Percentiles rank a stretch among this genome's conserved stretches.
phyloP scores from a whole-genome alignment of 2,888 invertebrate species.

The Erebia ligea region DNA sequence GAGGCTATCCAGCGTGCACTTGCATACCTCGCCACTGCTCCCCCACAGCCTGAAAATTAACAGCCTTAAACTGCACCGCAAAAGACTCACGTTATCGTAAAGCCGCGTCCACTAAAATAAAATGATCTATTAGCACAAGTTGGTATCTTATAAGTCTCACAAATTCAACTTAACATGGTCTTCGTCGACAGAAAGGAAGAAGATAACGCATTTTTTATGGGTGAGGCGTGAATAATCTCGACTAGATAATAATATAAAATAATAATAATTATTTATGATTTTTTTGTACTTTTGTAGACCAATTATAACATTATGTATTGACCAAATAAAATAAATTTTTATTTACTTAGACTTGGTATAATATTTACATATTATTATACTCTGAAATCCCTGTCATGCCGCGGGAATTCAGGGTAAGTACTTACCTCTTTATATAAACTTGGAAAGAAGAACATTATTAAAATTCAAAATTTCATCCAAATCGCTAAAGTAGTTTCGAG shows the following conservation, averaged over 20 bases:
- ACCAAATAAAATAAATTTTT: conserved; percentile 18
- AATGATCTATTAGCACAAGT: background rate
- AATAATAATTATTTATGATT: conserved; percentile 15
- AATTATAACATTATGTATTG: conserved; percentile 30
- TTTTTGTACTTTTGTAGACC: conserved; percentile 40
- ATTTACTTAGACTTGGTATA: conserved; percentile 8
- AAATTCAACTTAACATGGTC: too few relatives aligned
- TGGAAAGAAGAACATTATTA: too few relatives aligned
- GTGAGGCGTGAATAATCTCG: background rate
- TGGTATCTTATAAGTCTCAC: background rate
- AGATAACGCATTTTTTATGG: background rate
- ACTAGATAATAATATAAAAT: background rate
- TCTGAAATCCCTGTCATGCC: too few relatives aligned
- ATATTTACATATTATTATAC: too few relatives aligned
- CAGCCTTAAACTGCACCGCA: conserved; percentile 29
- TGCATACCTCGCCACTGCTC: conserved; percentile 86
- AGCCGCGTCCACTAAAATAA: background rate
- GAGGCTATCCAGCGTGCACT: conserved; percentile 86
- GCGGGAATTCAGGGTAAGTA: too few relatives aligned
- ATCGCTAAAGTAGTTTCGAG: too few relatives aligned
- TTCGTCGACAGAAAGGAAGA: too few relatives aligned
- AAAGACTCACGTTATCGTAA: conserved; percentile 14
- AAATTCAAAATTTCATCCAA: too few relatives aligned
- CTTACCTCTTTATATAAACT: too few relatives aligned
- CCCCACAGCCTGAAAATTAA: conserved; percentile 63